Percentiles rank a stretch among this genome's conserved stretches.
These are phyloP conservation scores for Drosophila arizonae DNA, from an alignment of 1,140 invertebrate species.

Conservation along the genomic window DNA sequence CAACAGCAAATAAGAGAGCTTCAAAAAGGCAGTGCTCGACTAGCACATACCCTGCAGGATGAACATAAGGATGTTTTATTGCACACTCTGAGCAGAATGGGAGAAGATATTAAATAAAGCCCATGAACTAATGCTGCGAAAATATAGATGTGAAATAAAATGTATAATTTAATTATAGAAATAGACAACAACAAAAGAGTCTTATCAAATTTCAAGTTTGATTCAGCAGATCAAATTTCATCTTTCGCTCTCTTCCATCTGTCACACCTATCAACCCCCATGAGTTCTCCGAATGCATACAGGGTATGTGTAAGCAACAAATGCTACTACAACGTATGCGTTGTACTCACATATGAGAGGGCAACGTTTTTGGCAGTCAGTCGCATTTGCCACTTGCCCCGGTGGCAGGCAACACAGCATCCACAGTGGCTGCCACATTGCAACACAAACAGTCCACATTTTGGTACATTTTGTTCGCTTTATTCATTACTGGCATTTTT, in stretches of 20 bases:
- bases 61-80: too few species aligned
- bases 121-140: too few species aligned
- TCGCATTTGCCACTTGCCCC: constrained; percentile 18
- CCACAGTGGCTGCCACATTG: constrained; percentile 58
- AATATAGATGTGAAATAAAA: too few species aligned
- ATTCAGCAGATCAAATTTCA: too few species aligned
- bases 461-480: constrained; percentile 27
- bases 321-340: constrained; percentile 49
- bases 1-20: not conserved
- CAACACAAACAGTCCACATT: constrained; percentile 52
- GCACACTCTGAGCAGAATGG: too few species aligned
- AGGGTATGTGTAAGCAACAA: constrained; percentile 22
- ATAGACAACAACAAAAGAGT: too few species aligned
- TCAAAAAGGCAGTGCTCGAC: not conserved
- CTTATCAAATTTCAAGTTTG: too few species aligned
- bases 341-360: constrained; percentile 31
- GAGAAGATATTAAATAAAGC: too few species aligned
- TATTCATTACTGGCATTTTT: constrained; percentile 11
- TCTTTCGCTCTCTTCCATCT: not conserved
- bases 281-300: not conserved
- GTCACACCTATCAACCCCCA: not conserved
- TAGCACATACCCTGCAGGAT: not conserved
- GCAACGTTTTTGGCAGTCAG: constrained; percentile 43
- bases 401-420: constrained; percentile 25
- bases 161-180: too few species aligned